Evolutionary conservation across 2,888 invertebrate species (phyloP), one percentile per base, ranked within the genome.

Genomic region (Stenoptilia bipunctidactyla): DNA sequence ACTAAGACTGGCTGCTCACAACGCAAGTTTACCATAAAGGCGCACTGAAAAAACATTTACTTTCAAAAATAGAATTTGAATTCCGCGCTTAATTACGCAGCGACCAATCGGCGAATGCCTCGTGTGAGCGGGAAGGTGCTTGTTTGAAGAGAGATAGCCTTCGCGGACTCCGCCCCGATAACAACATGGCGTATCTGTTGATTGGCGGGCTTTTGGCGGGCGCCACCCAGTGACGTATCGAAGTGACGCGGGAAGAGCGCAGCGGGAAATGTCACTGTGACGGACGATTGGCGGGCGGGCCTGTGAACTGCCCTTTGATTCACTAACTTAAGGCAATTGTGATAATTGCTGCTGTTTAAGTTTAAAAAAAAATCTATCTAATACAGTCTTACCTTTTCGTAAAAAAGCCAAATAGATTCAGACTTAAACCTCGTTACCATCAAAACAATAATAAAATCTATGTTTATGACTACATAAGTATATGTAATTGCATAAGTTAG

Each of bases 101-200:
- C 71, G 59, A 72, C 83, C 83, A 83, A 83, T 83, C 69, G 72
- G 68, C 58, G 67, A 41, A 56, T 52, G 58, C 50, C 51, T 56
- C 47, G 80, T 65, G 75, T 55, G 73, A 76, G 66, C 49, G 61
- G 58, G 73, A 64, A 47, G 52, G 49, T 50, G 51, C 48, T 51
- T 47, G 55, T 56, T 62, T 56, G 52, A 62, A 61, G 39, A 49
- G 54, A 53, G 59, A 56, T 49, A 56, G 57, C 61, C 55, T 56
- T 51, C 47, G 46, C 48, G 57, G 56, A 84, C 74, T 20, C 85
- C 88, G 87, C 88, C 88, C 80, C 65, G 61, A 73, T 79, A 80
- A 86, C 88, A 88, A 88, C 86, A 88, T 88, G 88, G 88, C 88
- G 87, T 77, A 62, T 60, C 55, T 67, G 72, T 71, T 80, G 86